These are phyloP conservation scores for Engystomops pustulosus DNA, from an alignment of 2,113 vertebrate genomes.

Conservation along the genomic window DNA sequence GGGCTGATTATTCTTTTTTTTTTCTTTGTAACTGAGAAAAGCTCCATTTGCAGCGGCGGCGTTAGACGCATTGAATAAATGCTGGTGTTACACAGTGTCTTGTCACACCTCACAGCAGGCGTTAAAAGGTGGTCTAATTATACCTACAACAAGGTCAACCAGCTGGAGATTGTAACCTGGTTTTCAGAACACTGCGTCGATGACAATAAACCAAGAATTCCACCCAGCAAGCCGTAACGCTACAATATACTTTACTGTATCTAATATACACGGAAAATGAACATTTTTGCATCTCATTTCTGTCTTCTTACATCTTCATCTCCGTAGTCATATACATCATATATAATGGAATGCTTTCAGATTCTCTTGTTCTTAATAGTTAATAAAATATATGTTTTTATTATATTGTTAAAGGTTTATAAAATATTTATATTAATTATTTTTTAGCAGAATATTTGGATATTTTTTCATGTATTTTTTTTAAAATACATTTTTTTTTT, in stretches of 20 bases:
- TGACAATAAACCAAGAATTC: neutral
- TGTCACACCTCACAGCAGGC: constrained; percentile 39
- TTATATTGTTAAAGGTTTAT: too few relatives aligned
- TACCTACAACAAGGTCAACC: constrained; percentile 42
- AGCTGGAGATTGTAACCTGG: constrained; percentile 42
- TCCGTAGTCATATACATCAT: too few relatives aligned
- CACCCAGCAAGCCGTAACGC: neutral
- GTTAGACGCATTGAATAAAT: constrained; percentile 31
- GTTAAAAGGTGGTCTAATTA: constrained; percentile 36
- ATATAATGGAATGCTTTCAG: too few relatives aligned
- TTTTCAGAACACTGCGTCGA: constrained; percentile 21
- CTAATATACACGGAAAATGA: neutral
- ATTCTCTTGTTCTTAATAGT: too few relatives aligned
- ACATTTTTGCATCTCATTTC: neutral
- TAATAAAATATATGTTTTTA: too few relatives aligned
- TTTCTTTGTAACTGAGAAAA: neutral
- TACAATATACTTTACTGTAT: neutral
- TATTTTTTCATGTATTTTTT: too few relatives aligned
- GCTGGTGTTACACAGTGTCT: constrained; percentile 32
- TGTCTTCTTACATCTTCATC: neutral
- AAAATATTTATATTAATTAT: too few relatives aligned
- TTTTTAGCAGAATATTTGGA: too few relatives aligned
- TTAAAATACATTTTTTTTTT: too few relatives aligned
- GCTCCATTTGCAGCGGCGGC: neutral
- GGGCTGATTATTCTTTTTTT: neutral